A percentile compares a stretch with the other conserved stretches of the same genome.
Evolutionary conservation across 2,888 invertebrate genomes (phyloP).

Genomic region (Dolomedes plantarius): DNA sequence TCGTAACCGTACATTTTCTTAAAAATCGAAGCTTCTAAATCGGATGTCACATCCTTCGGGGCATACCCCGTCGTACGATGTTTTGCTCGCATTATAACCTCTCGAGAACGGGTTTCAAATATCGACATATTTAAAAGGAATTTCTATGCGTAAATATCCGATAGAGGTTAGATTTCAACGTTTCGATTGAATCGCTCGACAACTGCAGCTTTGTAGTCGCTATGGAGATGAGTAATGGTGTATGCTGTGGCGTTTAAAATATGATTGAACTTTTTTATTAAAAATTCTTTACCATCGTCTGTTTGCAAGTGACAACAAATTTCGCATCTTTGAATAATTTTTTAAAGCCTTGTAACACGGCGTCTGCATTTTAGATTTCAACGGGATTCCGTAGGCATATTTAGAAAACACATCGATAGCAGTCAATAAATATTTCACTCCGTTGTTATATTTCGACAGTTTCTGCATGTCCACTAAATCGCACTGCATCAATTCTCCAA

Average conservation of each 20-base stretch:
- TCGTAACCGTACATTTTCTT: too few species aligned
- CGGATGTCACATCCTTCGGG: too few species aligned
- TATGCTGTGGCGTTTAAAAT: not conserved
- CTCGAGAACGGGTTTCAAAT: too few species aligned
- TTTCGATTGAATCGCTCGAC: conserved; percentile 75
- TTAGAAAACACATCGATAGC: conserved; percentile 15
- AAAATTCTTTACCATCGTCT: conserved; percentile 4
- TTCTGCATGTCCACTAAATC: conserved; percentile 14
- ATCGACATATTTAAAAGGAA: conserved; percentile 40
- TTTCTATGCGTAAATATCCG: conserved; percentile 29
- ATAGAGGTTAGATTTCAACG: conserved; percentile 73
- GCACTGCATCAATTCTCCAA: conserved; percentile 12
- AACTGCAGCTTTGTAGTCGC: conserved; percentile 74
- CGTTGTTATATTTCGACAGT: not conserved
- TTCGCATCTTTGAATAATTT: not conserved
- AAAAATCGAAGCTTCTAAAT: too few species aligned
- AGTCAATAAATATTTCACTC: conserved; percentile 20
- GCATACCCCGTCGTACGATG: too few species aligned
- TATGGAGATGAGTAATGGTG: conserved; percentile 58
- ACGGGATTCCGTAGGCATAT: not conserved
- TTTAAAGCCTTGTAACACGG: conserved; percentile 1
- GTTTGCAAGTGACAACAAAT: not conserved
- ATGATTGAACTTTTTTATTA: not conserved
- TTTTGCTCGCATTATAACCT: too few species aligned
- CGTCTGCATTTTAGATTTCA: not conserved